phyloP scores from a whole-genome alignment of 2,888 invertebrate species.

The Merodon equestris region DNA sequence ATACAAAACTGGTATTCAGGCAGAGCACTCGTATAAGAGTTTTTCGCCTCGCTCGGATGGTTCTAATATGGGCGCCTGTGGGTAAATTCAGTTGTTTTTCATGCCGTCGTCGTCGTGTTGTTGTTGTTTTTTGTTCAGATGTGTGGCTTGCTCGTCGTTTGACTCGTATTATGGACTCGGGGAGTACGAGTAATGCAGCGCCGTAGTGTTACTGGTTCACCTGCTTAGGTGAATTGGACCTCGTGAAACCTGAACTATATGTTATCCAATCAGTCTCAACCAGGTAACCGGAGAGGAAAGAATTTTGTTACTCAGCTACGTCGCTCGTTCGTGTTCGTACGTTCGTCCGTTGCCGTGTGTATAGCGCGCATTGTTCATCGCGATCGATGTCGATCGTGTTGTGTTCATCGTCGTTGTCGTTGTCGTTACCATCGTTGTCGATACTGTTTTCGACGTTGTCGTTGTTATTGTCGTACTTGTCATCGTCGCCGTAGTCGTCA shows the following conservation, averaged over 20 bases:
- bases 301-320: conserved; percentile 48
- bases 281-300: conserved; percentile 78
- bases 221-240: conserved; percentile 71
- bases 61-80: conserved; percentile 46
- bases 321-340: conserved; percentile 45
- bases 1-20: conserved; percentile 27
- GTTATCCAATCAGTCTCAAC: conserved; percentile 79
- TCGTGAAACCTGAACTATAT: conserved; percentile 77
- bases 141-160: conserved; percentile 25
- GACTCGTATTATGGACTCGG: conserved; percentile 49
- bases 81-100: conserved; percentile 8
- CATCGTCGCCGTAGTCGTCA: conserved; percentile 12
- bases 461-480: conserved; percentile 15
- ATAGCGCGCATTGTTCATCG: conserved; percentile 46
- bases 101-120: too few species aligned
- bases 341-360: conserved; percentile 27
- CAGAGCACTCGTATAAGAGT: conserved; percentile 62
- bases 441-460: too few species aligned
- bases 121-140: conserved; percentile 3
- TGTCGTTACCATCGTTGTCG: too few species aligned
- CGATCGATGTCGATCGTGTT: conserved; percentile 44
- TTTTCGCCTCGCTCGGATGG: conserved; percentile 32
- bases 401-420: conserved; percentile 33
- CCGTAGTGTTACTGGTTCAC: conserved; percentile 66
- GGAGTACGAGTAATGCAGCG: too few species aligned